Evolutionary conservation across 2,113 vertebrate species (phyloP).

Genomic region (Isichthys henryi): DNA sequence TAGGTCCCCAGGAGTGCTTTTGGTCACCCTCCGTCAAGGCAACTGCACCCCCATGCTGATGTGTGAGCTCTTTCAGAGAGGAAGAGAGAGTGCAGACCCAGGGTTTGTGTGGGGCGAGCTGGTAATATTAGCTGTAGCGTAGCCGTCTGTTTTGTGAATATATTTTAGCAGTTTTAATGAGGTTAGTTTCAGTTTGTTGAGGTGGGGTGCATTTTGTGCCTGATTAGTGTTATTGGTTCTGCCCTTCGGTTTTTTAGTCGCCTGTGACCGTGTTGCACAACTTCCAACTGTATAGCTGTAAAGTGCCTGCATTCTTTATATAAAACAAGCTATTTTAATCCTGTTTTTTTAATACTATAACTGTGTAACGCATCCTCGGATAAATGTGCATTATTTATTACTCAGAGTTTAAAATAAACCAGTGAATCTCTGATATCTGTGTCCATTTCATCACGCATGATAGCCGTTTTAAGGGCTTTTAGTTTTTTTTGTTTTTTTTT

Average conservation of each 20-base stretch:
- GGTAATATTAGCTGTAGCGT: background rate
- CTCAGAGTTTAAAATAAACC: slow-evolving; percentile 35
- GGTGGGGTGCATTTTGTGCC: slow-evolving; percentile 14
- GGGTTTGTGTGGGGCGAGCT: background rate
- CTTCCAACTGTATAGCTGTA: slow-evolving; percentile 27
- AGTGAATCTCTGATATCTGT: background rate
- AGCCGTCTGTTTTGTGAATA: background rate
- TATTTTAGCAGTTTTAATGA: background rate
- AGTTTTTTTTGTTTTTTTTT: background rate
- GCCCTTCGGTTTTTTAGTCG: background rate
- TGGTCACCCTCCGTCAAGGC: background rate
- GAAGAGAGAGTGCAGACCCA: background rate
- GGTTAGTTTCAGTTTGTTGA: background rate
- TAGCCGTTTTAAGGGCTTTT: background rate
- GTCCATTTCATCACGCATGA: background rate
- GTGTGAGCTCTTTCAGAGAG: background rate
- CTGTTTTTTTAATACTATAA: slow-evolving; percentile 26
- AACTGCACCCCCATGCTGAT: background rate
- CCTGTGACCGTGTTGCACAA: slow-evolving; percentile 28
- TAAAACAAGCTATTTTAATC: slow-evolving; percentile 36
- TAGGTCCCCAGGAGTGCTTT: background rate
- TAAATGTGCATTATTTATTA: slow-evolving; percentile 51
- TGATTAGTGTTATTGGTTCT: background rate
- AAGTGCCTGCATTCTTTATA: slow-evolving; percentile 52
- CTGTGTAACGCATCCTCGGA: slow-evolving; percentile 33